Evolutionary conservation across 2,888 invertebrate species (phyloP).

Genomic region (Amphimallon solstitiale): DNA sequence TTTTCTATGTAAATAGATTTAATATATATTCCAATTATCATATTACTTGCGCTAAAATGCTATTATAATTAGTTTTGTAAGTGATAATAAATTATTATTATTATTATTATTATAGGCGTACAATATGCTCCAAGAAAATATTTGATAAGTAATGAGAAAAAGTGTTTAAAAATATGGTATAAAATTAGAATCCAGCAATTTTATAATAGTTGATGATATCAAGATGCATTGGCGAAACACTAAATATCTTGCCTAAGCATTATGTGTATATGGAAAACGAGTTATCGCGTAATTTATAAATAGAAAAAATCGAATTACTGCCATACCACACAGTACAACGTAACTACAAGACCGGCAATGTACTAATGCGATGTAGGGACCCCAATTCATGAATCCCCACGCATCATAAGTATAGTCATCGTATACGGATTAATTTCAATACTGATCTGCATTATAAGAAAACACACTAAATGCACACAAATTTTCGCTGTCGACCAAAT

Average conservation of each 20-base stretch:
- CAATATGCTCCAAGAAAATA: too few species aligned
- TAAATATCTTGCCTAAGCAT: slow-evolving; percentile 21
- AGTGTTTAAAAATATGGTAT: slow-evolving; percentile 17
- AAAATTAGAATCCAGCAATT: slow-evolving; percentile 28
- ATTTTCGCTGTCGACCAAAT: slow-evolving; percentile 29
- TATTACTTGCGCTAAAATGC: too few species aligned
- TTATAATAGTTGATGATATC: slow-evolving; percentile 12
- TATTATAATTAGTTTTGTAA: too few species aligned
- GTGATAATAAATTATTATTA: too few species aligned
- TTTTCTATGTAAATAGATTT: too few species aligned
- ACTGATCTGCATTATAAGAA: slow-evolving; percentile 45
- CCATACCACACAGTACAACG: not conserved
- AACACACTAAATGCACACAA: slow-evolving; percentile 39
- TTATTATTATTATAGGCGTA: too few species aligned
- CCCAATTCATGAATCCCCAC: slow-evolving; percentile 14
- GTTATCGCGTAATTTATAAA: slow-evolving; percentile 1
- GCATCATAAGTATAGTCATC: slow-evolving; percentile 38
- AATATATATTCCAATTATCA: too few species aligned
- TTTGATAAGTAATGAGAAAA: slow-evolving; percentile 22
- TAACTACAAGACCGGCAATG: not conserved
- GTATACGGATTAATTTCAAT: slow-evolving; percentile 45
- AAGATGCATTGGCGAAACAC: not conserved
- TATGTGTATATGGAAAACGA: slow-evolving; percentile 18
- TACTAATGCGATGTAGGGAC: too few species aligned
- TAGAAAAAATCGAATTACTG: slow-evolving; percentile 11